These are phyloP conservation scores for Pristionchus entomophagus DNA, from an alignment of 2,888 invertebrate genomes.

Conservation along the genomic window DNA sequence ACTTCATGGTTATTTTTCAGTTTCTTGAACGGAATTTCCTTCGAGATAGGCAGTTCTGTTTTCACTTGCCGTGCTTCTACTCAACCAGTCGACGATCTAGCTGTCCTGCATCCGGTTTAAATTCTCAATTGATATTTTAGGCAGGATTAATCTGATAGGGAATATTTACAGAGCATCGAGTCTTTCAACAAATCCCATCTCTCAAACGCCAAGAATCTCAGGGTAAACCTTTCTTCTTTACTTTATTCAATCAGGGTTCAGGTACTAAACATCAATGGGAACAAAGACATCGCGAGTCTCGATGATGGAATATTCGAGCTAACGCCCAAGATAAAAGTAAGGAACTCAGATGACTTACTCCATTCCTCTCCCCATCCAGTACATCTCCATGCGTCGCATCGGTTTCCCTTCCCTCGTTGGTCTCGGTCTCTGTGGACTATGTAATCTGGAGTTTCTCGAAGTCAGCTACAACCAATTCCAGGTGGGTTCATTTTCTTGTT, in stretches of 20 bases:
- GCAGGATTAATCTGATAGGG: too few species aligned
- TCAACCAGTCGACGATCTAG: not conserved
- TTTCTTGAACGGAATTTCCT: not conserved
- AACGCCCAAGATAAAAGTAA: constrained; percentile 5
- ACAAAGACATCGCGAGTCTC: not conserved
- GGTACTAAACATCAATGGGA: constrained; percentile 16
- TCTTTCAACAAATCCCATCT: constrained; percentile 28
- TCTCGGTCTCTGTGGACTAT: constrained; percentile 18
- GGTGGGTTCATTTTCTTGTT: not conserved
- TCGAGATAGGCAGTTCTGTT: not conserved
- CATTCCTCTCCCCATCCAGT: not conserved
- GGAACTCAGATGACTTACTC: not conserved
- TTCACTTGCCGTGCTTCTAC: constrained; percentile 4
- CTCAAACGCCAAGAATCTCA: constrained; percentile 28
- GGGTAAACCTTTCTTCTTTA: not conserved
- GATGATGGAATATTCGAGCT: constrained; percentile 12
- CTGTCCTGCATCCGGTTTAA: not conserved
- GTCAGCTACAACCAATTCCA: constrained; percentile 22
- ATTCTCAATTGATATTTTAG: not conserved
- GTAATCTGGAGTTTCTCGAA: constrained; percentile 29
- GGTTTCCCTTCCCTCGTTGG: not conserved
- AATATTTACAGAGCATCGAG: constrained; percentile 10
- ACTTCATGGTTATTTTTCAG: not conserved
- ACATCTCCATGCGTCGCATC: constrained; percentile 27
- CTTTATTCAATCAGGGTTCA: not conserved